Percentiles rank a stretch among this genome's conserved stretches.
Evolutionary conservation across 2,113 vertebrate species (phyloP).

Genomic region (Pitta sordida): DNA sequence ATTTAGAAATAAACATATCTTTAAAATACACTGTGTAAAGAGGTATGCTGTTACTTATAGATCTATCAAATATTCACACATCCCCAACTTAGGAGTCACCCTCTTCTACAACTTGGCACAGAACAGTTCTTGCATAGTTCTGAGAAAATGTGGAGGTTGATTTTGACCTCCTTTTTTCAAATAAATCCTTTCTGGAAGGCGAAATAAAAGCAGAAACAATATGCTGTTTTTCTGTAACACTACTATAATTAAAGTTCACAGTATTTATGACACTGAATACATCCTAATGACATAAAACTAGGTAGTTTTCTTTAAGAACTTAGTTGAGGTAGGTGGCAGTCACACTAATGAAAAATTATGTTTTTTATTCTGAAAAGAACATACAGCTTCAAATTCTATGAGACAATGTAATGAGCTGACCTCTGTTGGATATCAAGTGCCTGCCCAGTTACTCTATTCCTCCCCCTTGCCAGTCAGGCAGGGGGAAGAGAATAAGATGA

Average conservation of each 20-base stretch:
- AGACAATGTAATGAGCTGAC: too few relatives aligned
- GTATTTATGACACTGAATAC: not conserved
- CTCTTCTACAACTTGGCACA: not conserved
- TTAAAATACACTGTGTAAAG: not conserved
- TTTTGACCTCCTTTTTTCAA: not conserved
- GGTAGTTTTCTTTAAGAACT: not conserved
- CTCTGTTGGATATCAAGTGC: too few relatives aligned
- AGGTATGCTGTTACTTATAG: not conserved
- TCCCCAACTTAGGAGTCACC: not conserved
- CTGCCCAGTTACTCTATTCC: too few relatives aligned
- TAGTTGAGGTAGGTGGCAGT: not conserved
- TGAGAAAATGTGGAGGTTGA: not conserved
- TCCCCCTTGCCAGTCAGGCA: too few relatives aligned
- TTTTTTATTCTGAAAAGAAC: not conserved
- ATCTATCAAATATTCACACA: not conserved
- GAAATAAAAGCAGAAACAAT: rapidly evolving
- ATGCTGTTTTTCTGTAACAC: not conserved
- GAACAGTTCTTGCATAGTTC: not conserved
- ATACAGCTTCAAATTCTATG: not conserved
- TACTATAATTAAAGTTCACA: not conserved
- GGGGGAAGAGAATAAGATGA: too few relatives aligned
- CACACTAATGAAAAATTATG: not conserved
- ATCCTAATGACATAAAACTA: not conserved
- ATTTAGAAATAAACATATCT: not conserved
- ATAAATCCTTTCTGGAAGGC: not conserved